These are phyloP conservation scores for Chloroceryle inda DNA, from an alignment of 2,797 vertebrate species.

Conservation along the genomic window DNA sequence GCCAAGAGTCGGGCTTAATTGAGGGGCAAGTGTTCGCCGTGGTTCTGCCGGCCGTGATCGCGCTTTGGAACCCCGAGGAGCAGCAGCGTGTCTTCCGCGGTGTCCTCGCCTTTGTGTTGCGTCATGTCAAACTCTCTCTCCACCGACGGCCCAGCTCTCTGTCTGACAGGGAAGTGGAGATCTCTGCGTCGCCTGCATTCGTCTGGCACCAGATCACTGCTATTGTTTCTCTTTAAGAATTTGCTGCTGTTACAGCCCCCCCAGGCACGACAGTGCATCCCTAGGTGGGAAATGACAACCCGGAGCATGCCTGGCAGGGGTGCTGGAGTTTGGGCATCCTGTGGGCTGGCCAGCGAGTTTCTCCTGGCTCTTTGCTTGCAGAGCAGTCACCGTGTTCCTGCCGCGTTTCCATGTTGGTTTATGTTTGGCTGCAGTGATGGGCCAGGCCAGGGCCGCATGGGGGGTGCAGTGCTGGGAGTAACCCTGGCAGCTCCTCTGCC, in stretches of 20 bases:
- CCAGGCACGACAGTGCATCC: fast-evolving
- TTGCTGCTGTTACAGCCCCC: fast-evolving
- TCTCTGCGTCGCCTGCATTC: fast-evolving
- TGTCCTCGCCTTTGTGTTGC: background rate
- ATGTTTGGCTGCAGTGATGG: fast-evolving
- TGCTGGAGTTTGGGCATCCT: background rate
- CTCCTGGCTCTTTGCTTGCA: background rate
- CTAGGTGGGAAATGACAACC: fast-evolving
- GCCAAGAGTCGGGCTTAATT: background rate
- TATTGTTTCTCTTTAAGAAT: background rate
- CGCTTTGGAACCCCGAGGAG: fast-evolving
- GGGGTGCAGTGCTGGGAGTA: fast-evolving
- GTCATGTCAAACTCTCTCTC: background rate
- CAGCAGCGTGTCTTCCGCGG: background rate
- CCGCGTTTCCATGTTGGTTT: fast-evolving
- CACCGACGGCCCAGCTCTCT: fast-evolving
- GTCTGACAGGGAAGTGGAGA: background rate
- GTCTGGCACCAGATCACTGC: background rate
- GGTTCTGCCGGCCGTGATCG: background rate
- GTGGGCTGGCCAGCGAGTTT: fast-evolving
- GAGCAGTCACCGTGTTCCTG: fast-evolving
- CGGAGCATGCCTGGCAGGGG: fast-evolving
- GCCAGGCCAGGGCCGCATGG: fast-evolving
- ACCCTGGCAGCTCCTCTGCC: background rate
- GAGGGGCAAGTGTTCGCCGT: background rate